These are phyloP conservation scores for Apis cerana DNA, from an alignment of 1,140 invertebrate genomes.

Conservation along the genomic window DNA sequence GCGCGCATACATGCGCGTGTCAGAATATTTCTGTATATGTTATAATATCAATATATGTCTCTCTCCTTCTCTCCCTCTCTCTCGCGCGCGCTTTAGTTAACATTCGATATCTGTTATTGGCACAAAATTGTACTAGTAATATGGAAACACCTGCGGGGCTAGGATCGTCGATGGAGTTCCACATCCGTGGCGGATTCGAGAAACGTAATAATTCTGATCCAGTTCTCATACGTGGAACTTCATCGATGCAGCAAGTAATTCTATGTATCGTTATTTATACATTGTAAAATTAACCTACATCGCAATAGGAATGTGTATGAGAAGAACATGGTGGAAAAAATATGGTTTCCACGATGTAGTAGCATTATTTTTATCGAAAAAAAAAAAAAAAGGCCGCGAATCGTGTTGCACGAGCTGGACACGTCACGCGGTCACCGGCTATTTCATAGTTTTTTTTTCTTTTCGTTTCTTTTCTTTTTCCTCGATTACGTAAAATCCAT, in stretches of 20 bases:
- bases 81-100: conserved; percentile 69
- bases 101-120: conserved; percentile 76
- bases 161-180: conserved; percentile 44
- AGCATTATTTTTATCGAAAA: conserved; percentile 5
- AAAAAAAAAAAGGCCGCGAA: conserved; percentile 6
- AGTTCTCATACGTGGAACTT: background rate
- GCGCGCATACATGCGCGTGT: background rate
- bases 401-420: background rate
- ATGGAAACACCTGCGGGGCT: conserved; percentile 66
- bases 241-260: conserved; percentile 33
- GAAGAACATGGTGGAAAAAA: conserved; percentile 53
- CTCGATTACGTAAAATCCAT: conserved; percentile 14
- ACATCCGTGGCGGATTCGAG: background rate
- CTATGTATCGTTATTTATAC: conserved; percentile 58
- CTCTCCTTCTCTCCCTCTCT: background rate
- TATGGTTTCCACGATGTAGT: conserved; percentile 17
- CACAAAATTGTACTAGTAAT: conserved; percentile 79
- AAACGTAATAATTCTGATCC: background rate
- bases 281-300: conserved; percentile 73
- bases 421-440: conserved; percentile 6
- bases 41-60: conserved; percentile 20
- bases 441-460: conserved; percentile 25
- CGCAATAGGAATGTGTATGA: conserved; percentile 74
- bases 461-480: conserved; percentile 6
- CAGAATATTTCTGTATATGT: conserved; percentile 44